Conservation (phyloP, 2,888 invertebrate genomes). For the Pedicia rivosa region DNA sequence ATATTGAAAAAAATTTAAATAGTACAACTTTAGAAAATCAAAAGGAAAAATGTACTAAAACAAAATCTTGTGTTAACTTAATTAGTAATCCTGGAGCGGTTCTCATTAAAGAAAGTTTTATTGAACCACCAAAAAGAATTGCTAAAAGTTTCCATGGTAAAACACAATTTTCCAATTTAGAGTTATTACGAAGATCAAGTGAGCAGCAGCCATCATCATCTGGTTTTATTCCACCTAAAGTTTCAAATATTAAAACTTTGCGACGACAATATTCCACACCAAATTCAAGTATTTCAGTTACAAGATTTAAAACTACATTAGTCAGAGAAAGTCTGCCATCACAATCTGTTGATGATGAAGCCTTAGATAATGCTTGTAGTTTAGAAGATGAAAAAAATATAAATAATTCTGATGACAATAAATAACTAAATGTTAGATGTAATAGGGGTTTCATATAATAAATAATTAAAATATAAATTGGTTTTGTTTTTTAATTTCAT, state of each 20-base stretch:
- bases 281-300: neutral
- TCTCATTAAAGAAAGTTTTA: conserved; percentile 34
- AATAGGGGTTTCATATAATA: neutral
- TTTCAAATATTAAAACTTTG: neutral
- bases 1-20: conserved; percentile 4
- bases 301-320: conserved; percentile 1
- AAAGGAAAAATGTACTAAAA: conserved; percentile 8
- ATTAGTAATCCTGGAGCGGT: conserved; percentile 26
- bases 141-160: conserved; percentile 30
- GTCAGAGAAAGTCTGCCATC: neutral
- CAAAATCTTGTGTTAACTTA: conserved; percentile 14
- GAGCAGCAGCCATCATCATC: neutral
- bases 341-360: neutral
- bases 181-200: neutral
- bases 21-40: neutral
- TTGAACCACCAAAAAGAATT: conserved; percentile 34
- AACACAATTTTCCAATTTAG: conserved; percentile 16
- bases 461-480: neutral
- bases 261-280: conserved; percentile 2
- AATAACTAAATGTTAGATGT: neutral
- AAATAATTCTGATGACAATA: neutral
- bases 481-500: neutral
- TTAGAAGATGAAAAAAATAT: neutral
- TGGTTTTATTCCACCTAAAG: neutral
- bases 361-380: neutral